These are phyloP conservation scores for Ligdia adustata DNA, from an alignment of 2,888 invertebrate species.

Conservation along the genomic window DNA sequence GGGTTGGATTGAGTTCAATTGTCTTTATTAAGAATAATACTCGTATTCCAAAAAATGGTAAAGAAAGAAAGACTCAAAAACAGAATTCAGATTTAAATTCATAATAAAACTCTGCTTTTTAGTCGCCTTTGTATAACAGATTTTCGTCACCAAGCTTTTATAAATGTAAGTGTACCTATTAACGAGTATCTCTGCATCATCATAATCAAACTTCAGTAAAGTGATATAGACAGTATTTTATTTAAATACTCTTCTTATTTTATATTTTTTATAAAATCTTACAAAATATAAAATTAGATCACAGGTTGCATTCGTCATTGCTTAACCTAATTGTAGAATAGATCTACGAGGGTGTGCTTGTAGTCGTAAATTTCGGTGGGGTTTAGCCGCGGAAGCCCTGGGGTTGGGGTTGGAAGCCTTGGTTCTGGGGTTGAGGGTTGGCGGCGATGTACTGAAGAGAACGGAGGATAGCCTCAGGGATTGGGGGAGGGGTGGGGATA, in stretches of 20 bases:
- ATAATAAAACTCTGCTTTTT: too few relatives aligned
- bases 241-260: conserved; percentile 18
- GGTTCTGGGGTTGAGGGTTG: conserved; percentile 63
- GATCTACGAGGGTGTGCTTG: conserved; percentile 21
- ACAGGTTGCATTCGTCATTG: conserved; percentile 67
- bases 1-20: too few relatives aligned
- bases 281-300: conserved; percentile 63
- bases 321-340: conserved; percentile 46
- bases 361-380: conserved; percentile 23
- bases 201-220: too few relatives aligned
- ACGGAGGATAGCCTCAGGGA: conserved; percentile 84
- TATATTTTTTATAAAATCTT: conserved; percentile 34
- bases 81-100: too few relatives aligned
- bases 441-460: conserved; percentile 73
- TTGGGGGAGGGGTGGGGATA: conserved; percentile 85
- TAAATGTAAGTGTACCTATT: too few relatives aligned
- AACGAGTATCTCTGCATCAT: too few relatives aligned
- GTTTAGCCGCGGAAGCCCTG: conserved; percentile 65
- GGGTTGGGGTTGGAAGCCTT: conserved; percentile 41
- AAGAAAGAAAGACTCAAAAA: too few relatives aligned
- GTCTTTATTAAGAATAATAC: too few relatives aligned
- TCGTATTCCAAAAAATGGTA: too few relatives aligned
- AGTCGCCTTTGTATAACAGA: too few relatives aligned
- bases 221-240: not conserved
- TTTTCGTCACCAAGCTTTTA: too few relatives aligned